Conservation (phyloP, 1,140 invertebrate genomes). For the Drosophila baimaii region DNA sequence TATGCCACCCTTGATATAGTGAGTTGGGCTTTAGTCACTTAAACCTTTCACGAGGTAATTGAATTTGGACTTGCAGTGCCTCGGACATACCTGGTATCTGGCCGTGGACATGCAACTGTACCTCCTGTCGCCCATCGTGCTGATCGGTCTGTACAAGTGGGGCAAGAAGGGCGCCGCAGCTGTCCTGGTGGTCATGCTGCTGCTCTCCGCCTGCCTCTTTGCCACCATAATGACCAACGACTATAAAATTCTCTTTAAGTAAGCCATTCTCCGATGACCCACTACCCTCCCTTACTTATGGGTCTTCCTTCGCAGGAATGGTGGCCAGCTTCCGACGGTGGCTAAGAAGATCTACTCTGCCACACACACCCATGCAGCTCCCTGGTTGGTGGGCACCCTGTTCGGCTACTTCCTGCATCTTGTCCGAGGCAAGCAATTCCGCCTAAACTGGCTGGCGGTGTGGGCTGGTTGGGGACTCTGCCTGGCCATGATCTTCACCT, state of each 20-base stretch:
- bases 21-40: no score
- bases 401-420: slow-evolving; percentile 63
- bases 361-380: slow-evolving; percentile 56
- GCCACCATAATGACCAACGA: slow-evolving; percentile 36
- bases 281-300: no score
- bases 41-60: no score
- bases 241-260: slow-evolving; percentile 40
- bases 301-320: slow-evolving; percentile 10
- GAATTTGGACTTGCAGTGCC: slow-evolving; percentile 89
- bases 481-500: slow-evolving; percentile 61
- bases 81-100: slow-evolving; percentile 94
- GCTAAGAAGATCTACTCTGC: not conserved
- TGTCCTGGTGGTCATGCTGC: slow-evolving; percentile 46
- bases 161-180: slow-evolving; percentile 55
- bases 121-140: slow-evolving; percentile 89
- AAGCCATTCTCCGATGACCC: slow-evolving; percentile 9
- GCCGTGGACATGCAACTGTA: slow-evolving; percentile 94
- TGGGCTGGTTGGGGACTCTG: slow-evolving; percentile 55
- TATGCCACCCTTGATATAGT: slow-evolving; percentile 35
- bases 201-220: slow-evolving; percentile 54
- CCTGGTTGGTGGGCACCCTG: slow-evolving; percentile 63
- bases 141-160: slow-evolving; percentile 88
- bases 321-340: not conserved
- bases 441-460: slow-evolving; percentile 25
- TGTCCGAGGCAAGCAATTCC: slow-evolving; percentile 36